A percentile compares a stretch with the other conserved stretches of the same genome.
phyloP scores from a whole-genome alignment of 2,797 vertebrate species.

The Tadarida brasiliensis region DNA sequence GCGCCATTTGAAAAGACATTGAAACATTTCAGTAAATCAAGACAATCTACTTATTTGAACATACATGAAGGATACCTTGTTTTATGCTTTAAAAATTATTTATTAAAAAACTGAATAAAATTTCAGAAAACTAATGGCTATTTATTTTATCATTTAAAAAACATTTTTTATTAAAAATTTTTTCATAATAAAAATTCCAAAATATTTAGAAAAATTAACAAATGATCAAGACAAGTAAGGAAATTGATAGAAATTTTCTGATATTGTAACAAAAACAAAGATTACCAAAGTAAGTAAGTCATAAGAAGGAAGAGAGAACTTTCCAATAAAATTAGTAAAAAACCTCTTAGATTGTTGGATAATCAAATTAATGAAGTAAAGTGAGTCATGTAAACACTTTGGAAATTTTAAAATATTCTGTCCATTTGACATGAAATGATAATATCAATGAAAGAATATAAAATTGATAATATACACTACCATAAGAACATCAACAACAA shows the following conservation, averaged over 20 bases:
- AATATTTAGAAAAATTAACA: constrained; percentile 41
- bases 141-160: neutral
- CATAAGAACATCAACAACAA: neutral
- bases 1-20: neutral
- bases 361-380: constrained; percentile 46
- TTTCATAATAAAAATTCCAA: constrained; percentile 56
- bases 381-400: constrained; percentile 3
- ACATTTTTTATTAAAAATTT: neutral
- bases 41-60: constrained; percentile 9
- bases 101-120: constrained; percentile 49
- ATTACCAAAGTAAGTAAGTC: constrained; percentile 40
- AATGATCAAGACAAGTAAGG: neutral
- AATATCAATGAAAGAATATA: neutral
- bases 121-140: neutral
- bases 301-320: constrained; percentile 51
- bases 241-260: constrained; percentile 45
- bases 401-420: constrained; percentile 19
- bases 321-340: neutral
- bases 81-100: constrained; percentile 33
- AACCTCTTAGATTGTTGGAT: neutral
- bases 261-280: constrained; percentile 52
- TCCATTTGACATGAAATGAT: neutral
- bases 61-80: neutral
- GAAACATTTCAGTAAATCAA: neutral
- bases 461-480: neutral